phyloP scores from a whole-genome alignment of 1,140 invertebrate genomes.

The Tachypleus tridentatus region DNA sequence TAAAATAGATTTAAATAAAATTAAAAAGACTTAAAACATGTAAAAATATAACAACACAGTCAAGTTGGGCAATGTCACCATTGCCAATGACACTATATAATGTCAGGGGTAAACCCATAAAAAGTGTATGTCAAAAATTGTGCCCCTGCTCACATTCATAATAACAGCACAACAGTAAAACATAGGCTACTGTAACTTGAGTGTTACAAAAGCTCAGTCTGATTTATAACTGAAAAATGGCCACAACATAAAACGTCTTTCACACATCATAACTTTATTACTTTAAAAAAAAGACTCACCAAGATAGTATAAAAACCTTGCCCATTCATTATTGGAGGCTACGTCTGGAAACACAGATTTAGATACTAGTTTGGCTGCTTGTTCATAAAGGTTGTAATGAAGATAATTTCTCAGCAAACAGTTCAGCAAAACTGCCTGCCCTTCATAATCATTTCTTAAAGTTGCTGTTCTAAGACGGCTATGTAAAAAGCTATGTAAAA shows the following conservation, averaged over 20 bases:
- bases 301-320: constrained; percentile 90
- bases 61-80: too few relatives aligned
- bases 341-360: constrained; percentile 90
- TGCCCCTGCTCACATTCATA: too few relatives aligned
- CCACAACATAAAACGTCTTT: background rate
- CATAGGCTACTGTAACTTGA: too few relatives aligned
- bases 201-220: too few relatives aligned
- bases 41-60: too few relatives aligned
- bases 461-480: constrained; percentile 84
- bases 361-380: constrained; percentile 73
- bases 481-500: constrained; percentile 57
- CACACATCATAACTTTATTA: background rate
- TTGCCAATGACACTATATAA: too few relatives aligned
- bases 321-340: constrained; percentile 98
- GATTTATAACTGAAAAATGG: background rate
- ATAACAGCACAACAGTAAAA: too few relatives aligned
- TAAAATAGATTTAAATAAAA: too few relatives aligned
- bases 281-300: constrained; percentile 9
- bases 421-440: constrained; percentile 92
- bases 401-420: constrained; percentile 90
- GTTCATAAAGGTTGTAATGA: constrained; percentile 91
- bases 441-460: constrained; percentile 88
- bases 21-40: too few relatives aligned
- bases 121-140: too few relatives aligned
- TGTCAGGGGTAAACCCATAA: too few relatives aligned